Evolutionary conservation across 2,113 vertebrate genomes (phyloP).

Genomic region (Okapia johnstoni): DNA sequence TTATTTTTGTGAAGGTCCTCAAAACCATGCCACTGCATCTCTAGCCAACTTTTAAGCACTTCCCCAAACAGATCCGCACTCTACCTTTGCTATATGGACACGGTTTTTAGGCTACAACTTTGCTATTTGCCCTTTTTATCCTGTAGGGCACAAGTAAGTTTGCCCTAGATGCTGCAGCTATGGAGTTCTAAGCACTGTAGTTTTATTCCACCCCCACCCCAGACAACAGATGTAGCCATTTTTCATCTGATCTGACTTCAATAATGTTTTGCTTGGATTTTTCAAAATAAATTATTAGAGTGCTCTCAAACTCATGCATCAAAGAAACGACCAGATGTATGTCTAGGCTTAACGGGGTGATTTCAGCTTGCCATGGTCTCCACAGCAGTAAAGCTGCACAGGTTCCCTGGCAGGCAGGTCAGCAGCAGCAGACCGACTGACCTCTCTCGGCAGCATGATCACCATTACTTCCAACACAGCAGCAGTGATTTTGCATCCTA

Average conservation of each 20-base stretch:
- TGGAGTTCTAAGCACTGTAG: background rate
- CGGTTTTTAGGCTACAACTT: background rate
- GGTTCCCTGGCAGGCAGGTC: background rate
- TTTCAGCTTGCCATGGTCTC: background rate
- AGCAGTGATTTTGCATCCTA: background rate
- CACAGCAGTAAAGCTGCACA: background rate
- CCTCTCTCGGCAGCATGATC: background rate
- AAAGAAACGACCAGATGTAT: background rate
- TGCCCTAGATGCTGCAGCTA: background rate
- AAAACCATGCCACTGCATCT: background rate
- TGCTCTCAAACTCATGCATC: background rate
- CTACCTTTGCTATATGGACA: background rate
- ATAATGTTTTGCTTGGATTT: background rate
- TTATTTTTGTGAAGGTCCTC: slow-evolving; percentile 4
- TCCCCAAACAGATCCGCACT: background rate
- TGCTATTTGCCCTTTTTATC: background rate
- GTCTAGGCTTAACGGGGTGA: background rate
- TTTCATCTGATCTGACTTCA: slow-evolving; percentile 19
- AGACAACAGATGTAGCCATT: background rate
- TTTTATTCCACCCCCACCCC: background rate
- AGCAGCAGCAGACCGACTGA: background rate
- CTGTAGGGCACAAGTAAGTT: background rate
- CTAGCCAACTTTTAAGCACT: background rate
- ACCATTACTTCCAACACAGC: background rate
- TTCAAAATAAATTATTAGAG: background rate